A percentile compares a stretch with the other conserved stretches of the same genome.
Conservation (phyloP, 2,888 invertebrate species). For the Apocheima hispidaria region DNA sequence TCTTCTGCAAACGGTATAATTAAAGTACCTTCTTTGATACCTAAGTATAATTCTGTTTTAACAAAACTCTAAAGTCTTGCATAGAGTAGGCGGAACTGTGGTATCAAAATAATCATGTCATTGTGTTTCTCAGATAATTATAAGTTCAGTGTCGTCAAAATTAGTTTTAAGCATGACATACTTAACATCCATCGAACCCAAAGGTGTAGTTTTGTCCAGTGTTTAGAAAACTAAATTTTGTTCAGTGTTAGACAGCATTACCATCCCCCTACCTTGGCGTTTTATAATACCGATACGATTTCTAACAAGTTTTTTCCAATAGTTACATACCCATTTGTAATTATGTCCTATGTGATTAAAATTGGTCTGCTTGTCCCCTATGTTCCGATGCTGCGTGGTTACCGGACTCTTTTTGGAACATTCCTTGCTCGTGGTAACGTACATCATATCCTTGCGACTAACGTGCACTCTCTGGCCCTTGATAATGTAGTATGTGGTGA, state of each 20-base stretch:
- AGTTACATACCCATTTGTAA: conserved; percentile 48
- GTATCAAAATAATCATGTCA: conserved; percentile 37
- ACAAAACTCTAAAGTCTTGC: conserved; percentile 16
- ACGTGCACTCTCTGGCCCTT: conserved; percentile 62
- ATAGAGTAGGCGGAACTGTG: conserved; percentile 32
- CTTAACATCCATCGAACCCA: conserved; percentile 65
- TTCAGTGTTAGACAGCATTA: conserved; percentile 58
- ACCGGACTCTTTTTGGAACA: conserved; percentile 64
- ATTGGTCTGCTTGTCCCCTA: conserved; percentile 81
- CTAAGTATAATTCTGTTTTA: neutral
- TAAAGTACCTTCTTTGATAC: neutral
- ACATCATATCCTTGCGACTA: conserved; percentile 67
- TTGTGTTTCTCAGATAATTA: conserved; percentile 41
- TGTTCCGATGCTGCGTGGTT: conserved; percentile 75
- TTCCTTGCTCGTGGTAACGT: conserved; percentile 73
- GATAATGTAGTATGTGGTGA: conserved; percentile 96
- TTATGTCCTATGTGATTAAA: conserved; percentile 69
- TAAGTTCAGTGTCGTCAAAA: conserved; percentile 57
- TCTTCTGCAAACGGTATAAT: conserved; percentile 21
- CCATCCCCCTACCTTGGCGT: conserved; percentile 83
- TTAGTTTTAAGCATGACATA: conserved; percentile 60
- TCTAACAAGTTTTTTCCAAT: conserved; percentile 58
- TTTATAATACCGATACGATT: conserved; percentile 53
- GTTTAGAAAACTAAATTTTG: conserved; percentile 49
- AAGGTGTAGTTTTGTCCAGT: conserved; percentile 72